A percentile compares a stretch with the other conserved stretches of the same genome.
phyloP scores from a whole-genome alignment of 2,888 invertebrate species.

The Teleiodes luculella region DNA sequence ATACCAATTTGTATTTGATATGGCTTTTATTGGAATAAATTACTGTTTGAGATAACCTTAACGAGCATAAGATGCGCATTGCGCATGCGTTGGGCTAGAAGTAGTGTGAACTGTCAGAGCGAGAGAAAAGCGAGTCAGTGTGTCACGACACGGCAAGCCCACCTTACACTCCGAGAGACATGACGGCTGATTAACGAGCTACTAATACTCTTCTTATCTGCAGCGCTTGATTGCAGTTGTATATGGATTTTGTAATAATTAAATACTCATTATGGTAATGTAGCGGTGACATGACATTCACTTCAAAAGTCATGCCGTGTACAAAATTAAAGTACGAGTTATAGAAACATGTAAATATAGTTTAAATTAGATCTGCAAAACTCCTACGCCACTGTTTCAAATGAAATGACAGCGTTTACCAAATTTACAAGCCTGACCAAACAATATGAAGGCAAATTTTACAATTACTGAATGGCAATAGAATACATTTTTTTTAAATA shows the following conservation, averaged over 20 bases:
- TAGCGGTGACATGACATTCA: background rate
- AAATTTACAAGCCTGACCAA: no score
- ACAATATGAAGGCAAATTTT: no score
- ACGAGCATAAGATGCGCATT: slow-evolving; percentile 8
- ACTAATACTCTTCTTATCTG: slow-evolving; percentile 11
- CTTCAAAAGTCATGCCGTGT: no score
- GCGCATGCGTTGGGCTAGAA: slow-evolving; percentile 7
- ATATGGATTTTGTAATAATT: background rate
- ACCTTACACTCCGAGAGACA: slow-evolving; percentile 21
- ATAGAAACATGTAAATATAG: no score
- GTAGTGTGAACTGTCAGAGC: slow-evolving; percentile 31
- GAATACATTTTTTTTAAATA: no score
- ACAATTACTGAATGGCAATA: no score
- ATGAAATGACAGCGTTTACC: no score
- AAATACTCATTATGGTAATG: background rate
- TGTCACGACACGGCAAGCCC: slow-evolving; percentile 43
- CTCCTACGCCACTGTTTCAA: no score
- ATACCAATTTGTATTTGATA: background rate
- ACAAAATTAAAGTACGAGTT: no score
- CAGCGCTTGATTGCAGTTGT: slow-evolving; percentile 1
- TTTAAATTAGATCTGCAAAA: no score
- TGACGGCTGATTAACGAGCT: slow-evolving; percentile 3
- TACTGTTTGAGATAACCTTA: background rate
- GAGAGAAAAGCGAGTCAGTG: slow-evolving; percentile 72
- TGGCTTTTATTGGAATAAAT: background rate